Evolutionary conservation across 2,888 invertebrate genomes (phyloP), one percentile per base, ranked within the genome.

Genomic region (Chalcosyrphus nemorum): DNA sequence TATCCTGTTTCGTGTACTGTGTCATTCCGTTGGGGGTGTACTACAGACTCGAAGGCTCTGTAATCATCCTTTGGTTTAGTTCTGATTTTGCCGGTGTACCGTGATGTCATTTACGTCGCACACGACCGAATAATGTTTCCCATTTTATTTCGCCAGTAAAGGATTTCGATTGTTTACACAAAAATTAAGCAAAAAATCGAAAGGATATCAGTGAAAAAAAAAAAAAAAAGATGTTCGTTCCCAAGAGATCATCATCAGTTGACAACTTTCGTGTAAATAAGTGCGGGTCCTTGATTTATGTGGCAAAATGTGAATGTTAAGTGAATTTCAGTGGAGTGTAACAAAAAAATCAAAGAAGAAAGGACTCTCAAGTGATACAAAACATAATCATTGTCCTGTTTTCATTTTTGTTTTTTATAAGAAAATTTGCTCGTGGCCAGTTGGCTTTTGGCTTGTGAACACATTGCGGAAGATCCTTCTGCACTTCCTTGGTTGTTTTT

Each of bases 1-100:
- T 84, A 74, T 70, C 75, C 80, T 85, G 66, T 81, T 85, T 85
- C 66, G 70, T 81, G 61, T 81, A 70, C 63, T 50, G 59, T 50
- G 59, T 13, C 50, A 50, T 77, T 57, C 74, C 45, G 21, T 41
- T 19, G 68, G 56, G 17, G 77, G 84, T 70, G 65, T 57, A 15
- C 68, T 57, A 21, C 74, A 81, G 81, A 81, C 81, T 85, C 85
- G 45, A 21, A 65, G 81, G 52, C 81, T 75, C 74, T 85, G 71
- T 85, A 85, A 85, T 81, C 75, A 66, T 75, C 54, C n/a, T 65
- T 75, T 52, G 47, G 71, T 80, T 85, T 81, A 85, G 85, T 85
- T 85, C 63, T 85, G 81, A 80, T 81, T 81, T 85, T 66, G 81
- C 85, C 85, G 85, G 80, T 85, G 85, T 75, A 61, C 75, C 81